These are phyloP conservation scores for Dendrolimus kikuchii DNA, from an alignment of 1,140 invertebrate species.

Conservation along the genomic window DNA sequence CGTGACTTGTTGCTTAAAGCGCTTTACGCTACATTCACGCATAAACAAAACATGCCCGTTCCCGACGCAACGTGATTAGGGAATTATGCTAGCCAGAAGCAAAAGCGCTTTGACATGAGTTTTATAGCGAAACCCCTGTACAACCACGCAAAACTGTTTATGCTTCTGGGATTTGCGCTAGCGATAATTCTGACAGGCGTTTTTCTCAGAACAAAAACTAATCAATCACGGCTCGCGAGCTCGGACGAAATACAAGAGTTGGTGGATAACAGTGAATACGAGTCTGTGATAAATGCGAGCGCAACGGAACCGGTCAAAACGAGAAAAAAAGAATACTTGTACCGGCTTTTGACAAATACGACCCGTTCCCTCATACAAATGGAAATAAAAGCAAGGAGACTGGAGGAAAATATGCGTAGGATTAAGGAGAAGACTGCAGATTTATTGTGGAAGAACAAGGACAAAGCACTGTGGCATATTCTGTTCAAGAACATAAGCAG, in stretches of 20 bases:
- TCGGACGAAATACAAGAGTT: conserved; percentile 29
- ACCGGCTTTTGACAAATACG: conserved; percentile 67
- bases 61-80: conserved; percentile 21
- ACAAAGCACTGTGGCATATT: conserved; percentile 69
- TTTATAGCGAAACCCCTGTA: conserved; percentile 48
- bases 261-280: conserved; percentile 36
- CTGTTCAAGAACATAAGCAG: conserved; percentile 70
- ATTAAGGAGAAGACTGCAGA: conserved; percentile 70
- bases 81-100: conserved; percentile 26
- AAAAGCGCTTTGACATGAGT: conserved; percentile 45
- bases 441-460: conserved; percentile 72
- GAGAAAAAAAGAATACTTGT: conserved; percentile 63
- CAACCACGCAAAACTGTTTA: conserved; percentile 52
- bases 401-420: conserved; percentile 72
- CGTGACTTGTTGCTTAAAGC: conserved; percentile 55
- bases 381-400: conserved; percentile 71
- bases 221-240: conserved; percentile 27
- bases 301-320: conserved; percentile 43
- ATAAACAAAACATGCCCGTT: conserved; percentile 28
- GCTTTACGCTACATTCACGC: conserved; percentile 3
- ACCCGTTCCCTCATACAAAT: conserved; percentile 71
- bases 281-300: conserved; percentile 50
- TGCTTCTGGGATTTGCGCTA: conserved; percentile 44
- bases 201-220: conserved; percentile 34
- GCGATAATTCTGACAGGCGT: conserved; percentile 40